Conservation (phyloP, 2,888 invertebrate species). For the Nymphalis urticae region DNA sequence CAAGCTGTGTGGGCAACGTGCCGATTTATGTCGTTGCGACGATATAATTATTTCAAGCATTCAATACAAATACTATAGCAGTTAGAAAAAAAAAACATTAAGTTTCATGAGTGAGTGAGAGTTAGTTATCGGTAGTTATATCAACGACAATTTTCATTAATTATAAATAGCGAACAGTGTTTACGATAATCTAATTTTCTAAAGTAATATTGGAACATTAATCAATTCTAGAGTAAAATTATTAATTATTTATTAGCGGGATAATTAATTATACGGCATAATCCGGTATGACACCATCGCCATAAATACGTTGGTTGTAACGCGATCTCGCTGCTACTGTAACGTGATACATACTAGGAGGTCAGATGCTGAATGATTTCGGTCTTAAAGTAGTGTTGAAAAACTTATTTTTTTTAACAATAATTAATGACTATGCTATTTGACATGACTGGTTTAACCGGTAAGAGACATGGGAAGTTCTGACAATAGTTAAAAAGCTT, state of each 20-base stretch:
- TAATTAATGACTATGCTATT: neutral
- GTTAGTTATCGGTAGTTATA: conserved; percentile 3
- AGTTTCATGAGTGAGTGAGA: neutral
- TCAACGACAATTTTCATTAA: conserved; percentile 29
- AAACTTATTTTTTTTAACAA: too few relatives aligned
- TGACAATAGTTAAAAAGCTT: neutral
- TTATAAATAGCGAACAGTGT: conserved; percentile 44
- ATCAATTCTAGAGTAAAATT: conserved; percentile 43
- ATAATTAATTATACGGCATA: conserved; percentile 59
- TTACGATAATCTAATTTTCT: conserved; percentile 35
- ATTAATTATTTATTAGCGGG: conserved; percentile 45
- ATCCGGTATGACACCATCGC: conserved; percentile 57
- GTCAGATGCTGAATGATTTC: neutral
- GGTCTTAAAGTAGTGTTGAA: neutral
- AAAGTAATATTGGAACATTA: conserved; percentile 38
- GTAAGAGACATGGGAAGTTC: neutral
- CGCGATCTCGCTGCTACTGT: conserved; percentile 56
- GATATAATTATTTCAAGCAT: neutral
- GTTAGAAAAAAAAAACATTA: neutral
- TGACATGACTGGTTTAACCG: neutral
- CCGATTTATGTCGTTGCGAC: conserved; percentile 2
- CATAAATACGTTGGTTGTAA: conserved; percentile 56
- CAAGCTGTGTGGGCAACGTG: conserved; percentile 3
- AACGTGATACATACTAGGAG: conserved; percentile 41
- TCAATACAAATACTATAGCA: neutral